Evolutionary conservation across 2,113 vertebrate species (phyloP), one percentile per base, ranked within the genome.

Genomic region (Sardina pilchardus): DNA sequence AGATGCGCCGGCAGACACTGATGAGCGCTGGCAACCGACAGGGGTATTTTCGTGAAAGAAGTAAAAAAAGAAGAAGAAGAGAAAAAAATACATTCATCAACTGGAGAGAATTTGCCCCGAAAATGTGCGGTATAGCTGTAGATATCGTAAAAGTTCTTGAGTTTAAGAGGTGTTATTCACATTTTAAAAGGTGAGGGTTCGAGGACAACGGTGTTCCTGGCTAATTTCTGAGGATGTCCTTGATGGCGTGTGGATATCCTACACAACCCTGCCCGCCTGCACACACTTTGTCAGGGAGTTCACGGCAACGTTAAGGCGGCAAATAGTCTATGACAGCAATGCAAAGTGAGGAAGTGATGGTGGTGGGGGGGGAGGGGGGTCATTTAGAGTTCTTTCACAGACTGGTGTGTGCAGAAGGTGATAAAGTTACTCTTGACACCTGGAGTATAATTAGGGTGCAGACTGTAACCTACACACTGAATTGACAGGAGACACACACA

Each of bases 201-300:
- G 86, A 81, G 85, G 78, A 78, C 14, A 90, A 93, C 90, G 92
- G 89, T 88, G 81, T 89, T 91, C 87, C 83, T 90, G 88, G 90
- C 92, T 91, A 85, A 92, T 90, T 94, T 94, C 90, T 94, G 94
- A 94, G 93, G 86, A 34, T 92, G 93, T 87, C 93, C 93, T 94
- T 94, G 92, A 94, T 92, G 91, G 90, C 87, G 86, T 84, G 84
- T 88, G 88, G 85, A 78, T 78, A 78, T 36, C 71, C 14, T n/a
- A n/a, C n/a, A 78, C 26, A 21, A n/a, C n/a, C 53, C 14, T 36
- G 4, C 26, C 86, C 75, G 12, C 26, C 86, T 56, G 12, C 71
- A 36, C 48, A n/a, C 1, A n/a, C 71, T 47, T 88, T 85, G 67
- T 78, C 88, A 90, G 90, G 78, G 30, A 78, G 43, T 87, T 90